Percentiles rank a stretch among this genome's conserved stretches.
phyloP scores from a whole-genome alignment of 2,113 vertebrate genomes.

The Plestiodon gilberti region DNA sequence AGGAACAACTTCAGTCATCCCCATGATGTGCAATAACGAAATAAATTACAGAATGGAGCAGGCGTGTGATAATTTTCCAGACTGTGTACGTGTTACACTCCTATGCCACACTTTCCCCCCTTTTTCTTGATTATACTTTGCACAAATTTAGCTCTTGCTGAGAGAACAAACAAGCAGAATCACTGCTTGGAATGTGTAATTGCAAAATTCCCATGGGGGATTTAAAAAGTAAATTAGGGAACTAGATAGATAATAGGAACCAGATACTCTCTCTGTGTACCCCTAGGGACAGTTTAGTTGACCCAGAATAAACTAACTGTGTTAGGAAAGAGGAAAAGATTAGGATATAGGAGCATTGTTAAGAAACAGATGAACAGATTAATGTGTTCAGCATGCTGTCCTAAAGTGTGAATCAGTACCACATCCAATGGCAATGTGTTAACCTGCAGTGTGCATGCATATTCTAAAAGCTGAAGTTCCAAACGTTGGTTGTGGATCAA shows the following conservation, averaged over 20 bases:
- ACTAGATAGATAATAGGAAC: constrained; percentile 11
- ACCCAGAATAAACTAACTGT: constrained; percentile 23
- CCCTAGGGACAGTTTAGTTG: constrained; percentile 2
- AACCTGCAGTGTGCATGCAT: neutral
- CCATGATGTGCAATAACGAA: neutral
- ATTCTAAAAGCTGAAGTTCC: neutral
- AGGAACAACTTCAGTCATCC: neutral
- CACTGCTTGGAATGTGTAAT: neutral
- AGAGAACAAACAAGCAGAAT: constrained; percentile 10
- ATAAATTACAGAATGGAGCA: neutral
- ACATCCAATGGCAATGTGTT: neutral
- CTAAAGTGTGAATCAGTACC: constrained; percentile 5
- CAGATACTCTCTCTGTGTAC: neutral
- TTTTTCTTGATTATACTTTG: neutral
- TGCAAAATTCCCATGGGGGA: constrained; percentile 9
- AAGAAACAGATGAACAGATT: constrained; percentile 11
- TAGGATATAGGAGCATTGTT: neutral
- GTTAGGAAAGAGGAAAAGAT: constrained; percentile 6
- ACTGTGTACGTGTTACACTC: neutral
- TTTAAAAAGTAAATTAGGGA: constrained; percentile 5
- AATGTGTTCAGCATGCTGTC: neutral
- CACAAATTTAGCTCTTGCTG: neutral
- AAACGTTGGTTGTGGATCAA: neutral
- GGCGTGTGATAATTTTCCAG: neutral
- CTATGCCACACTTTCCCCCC: neutral